Percentiles rank a stretch among this genome's conserved stretches.
phyloP scores from a whole-genome alignment of 2,888 invertebrate genomes.

The Epinotia bilunana region DNA sequence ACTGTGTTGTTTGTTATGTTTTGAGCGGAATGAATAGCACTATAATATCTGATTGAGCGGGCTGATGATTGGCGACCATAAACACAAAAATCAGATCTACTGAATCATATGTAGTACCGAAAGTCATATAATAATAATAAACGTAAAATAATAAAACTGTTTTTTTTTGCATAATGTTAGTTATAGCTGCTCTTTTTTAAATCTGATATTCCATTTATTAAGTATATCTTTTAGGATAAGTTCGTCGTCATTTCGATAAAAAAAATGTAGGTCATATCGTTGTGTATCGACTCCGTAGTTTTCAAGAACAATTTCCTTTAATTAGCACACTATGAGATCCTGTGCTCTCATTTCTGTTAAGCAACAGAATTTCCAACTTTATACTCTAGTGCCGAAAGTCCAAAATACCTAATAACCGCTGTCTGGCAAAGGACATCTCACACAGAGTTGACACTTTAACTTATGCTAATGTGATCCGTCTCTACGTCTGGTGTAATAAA shows the following conservation, averaged over 20 bases:
- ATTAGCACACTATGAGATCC: constrained; percentile 45
- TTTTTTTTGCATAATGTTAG: no score
- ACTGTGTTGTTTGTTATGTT: no score
- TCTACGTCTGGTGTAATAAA: constrained; percentile 18
- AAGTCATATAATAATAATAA: no score
- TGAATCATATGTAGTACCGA: no score
- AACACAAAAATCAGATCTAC: no score
- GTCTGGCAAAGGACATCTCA: constrained; percentile 25
- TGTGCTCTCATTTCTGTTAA: constrained; percentile 35
- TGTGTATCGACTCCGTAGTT: constrained; percentile 22
- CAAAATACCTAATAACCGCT: constrained; percentile 21
- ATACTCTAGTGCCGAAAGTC: constrained; percentile 2
- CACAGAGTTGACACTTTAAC: constrained; percentile 27
- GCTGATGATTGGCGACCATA: no score
- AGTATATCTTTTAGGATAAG: no score
- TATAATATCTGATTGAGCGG: no score
- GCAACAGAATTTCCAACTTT: constrained; percentile 15
- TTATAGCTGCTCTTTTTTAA: no score
- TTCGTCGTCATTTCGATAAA: neutral
- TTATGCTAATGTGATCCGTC: constrained; percentile 20
- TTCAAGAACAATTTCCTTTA: constrained; percentile 40
- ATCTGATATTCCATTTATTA: no score
- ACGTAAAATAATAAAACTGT: no score
- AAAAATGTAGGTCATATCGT: neutral
- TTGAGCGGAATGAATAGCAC: no score